Evolutionary conservation across 2,113 vertebrate species (phyloP), one percentile per base, ranked within the genome.

Genomic region (Phalacrocorax pelagicus): DNA sequence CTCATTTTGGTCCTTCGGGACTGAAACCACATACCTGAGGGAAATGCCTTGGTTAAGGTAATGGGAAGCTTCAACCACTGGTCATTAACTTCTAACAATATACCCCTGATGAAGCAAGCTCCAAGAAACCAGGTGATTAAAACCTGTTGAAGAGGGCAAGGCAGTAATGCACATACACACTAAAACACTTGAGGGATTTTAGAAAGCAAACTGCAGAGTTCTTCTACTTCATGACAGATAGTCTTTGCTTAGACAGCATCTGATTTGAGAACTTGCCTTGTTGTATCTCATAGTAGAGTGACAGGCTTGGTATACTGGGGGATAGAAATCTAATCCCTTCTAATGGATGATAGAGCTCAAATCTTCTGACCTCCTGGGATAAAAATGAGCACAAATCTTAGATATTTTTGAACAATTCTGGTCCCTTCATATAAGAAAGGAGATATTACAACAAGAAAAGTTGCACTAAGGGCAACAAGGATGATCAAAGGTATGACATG

Each of bases 311-410:
- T n/a, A 40, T 40, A 36, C 23, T 11, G 74, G 18, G 15, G 34
- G 40, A 87, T 89, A 81, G 73, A 94, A 96, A 94, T 72, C 61
- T 91, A 89, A 93, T 92, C 73, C 65, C 18, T 69, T 62, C 57
- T 91, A 95, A 95, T 65, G 46, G 69, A 62, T 81, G 73, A 58
- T 11, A 94, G 49, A 69, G 5, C 61, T 95, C 69, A 92, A 92
- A 92, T 92, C 52, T 72, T 85, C 80, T 90, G 86, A 96, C 78
- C 66, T 94, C 30, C 21, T 30, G 75, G 36, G 65, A 70, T 78
- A 75, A 95, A 95, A 96, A 75, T 57, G 34, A 79, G 57, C 70
- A 90, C 18, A 92, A 84, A 65, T 87, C 83, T 89, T 58, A 67
- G 86, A 71, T 79, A 40, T 57, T 92, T 94, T 87, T 84, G 9